Evolutionary conservation across 2,113 vertebrate species (phyloP).

Genomic region (Calonectris borealis): DNA sequence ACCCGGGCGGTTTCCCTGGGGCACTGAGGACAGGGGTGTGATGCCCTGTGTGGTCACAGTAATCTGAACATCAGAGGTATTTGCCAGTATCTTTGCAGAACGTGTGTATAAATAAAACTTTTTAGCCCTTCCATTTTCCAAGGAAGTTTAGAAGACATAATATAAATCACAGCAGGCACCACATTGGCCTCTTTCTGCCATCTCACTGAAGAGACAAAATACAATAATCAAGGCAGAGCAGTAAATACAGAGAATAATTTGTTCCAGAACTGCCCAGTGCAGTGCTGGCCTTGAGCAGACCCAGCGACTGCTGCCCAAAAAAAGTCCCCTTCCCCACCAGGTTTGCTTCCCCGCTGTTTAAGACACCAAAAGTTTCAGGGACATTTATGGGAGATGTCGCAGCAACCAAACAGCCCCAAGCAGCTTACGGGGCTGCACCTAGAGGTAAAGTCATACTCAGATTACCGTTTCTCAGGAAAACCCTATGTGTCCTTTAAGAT

Average conservation of each 20-base stretch:
- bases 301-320: background rate
- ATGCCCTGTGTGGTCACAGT: background rate
- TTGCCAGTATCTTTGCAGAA: background rate
- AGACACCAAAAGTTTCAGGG: background rate
- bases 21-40: background rate
- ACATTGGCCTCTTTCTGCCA: background rate
- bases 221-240: background rate
- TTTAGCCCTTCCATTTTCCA: background rate
- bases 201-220: background rate
- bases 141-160: background rate
- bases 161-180: background rate
- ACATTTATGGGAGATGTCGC: background rate
- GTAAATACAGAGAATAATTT: background rate
- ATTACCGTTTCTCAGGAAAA: background rate
- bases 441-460: background rate
- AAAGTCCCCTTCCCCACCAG: background rate
- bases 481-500: background rate
- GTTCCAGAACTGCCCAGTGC: background rate
- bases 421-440: background rate
- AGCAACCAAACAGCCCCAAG: background rate
- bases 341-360: background rate
- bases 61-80: background rate
- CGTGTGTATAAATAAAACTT: background rate
- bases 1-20: fast-evolving
- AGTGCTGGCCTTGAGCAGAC: background rate